A percentile compares a stretch with the other conserved stretches of the same genome.
Conservation (phyloP, 2,888 invertebrate species). For the Xylota segnis region DNA sequence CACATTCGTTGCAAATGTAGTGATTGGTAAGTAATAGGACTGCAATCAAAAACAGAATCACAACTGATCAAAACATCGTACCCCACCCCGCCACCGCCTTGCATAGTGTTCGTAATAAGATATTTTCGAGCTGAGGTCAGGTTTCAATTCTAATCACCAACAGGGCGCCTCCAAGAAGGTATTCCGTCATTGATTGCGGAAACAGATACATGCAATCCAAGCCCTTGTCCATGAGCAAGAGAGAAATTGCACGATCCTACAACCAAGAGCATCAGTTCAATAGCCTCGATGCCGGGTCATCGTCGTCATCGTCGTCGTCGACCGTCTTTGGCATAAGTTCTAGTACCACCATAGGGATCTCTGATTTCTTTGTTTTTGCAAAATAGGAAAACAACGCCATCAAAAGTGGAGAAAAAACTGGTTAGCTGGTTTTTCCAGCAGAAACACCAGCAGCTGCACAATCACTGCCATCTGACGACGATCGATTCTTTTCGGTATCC, state of each 20-base stretch:
- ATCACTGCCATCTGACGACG: slow-evolving; percentile 55
- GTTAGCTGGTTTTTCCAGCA: slow-evolving; percentile 66
- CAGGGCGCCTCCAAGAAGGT: slow-evolving; percentile 65
- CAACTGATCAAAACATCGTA: slow-evolving; percentile 34
- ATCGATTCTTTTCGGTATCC: slow-evolving; percentile 74
- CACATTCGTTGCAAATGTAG: slow-evolving; percentile 24
- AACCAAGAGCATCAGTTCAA: slow-evolving; percentile 66
- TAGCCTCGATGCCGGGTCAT: slow-evolving; percentile 70
- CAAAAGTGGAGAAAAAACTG: slow-evolving; percentile 70
- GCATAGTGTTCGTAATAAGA: slow-evolving; percentile 55
- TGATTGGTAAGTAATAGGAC: slow-evolving; percentile 68
- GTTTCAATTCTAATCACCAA: slow-evolving; percentile 65
- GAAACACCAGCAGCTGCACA: slow-evolving; percentile 74
- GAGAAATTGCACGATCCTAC: slow-evolving; percentile 50
- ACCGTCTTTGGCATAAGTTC: slow-evolving; percentile 56
- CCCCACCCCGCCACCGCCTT: background rate
- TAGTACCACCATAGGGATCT: slow-evolving; percentile 46
- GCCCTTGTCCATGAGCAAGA: slow-evolving; percentile 42
- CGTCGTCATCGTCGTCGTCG: slow-evolving; percentile 36
- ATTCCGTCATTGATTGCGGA: slow-evolving; percentile 68
- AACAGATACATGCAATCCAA: slow-evolving; percentile 70
- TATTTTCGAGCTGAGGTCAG: slow-evolving; percentile 71
- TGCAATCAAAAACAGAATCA: slow-evolving; percentile 60
- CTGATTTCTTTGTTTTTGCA: slow-evolving; percentile 65
- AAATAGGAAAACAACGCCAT: slow-evolving; percentile 73